A percentile compares a stretch with the other conserved stretches of the same genome.
Conservation (phyloP, 2,888 invertebrate species). For the Celastrina argiolus region DNA sequence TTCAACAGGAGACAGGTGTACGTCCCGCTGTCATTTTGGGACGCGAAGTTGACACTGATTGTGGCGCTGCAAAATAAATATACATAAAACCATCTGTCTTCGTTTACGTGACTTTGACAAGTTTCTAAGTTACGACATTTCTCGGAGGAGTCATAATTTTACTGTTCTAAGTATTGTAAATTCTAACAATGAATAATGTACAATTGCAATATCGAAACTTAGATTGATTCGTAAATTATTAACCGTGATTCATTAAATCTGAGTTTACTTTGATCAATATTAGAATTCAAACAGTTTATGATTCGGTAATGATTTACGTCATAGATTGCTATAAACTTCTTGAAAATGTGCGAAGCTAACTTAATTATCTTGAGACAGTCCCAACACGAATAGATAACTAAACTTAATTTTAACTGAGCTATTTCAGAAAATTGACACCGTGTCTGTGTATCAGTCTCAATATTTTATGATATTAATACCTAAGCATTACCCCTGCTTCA, state of each 20-base stretch:
- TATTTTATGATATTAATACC: too few species aligned
- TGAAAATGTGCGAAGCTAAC: too few species aligned
- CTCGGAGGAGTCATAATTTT: neutral
- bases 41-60: conserved; percentile 75
- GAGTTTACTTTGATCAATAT: too few species aligned
- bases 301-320: too few species aligned
- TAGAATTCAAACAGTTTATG: too few species aligned
- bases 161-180: neutral
- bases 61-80: conserved; percentile 57
- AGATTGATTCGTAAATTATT: neutral
- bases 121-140: conserved; percentile 6
- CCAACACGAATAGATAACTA: too few species aligned
- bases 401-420: too few species aligned
- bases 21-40: conserved; percentile 81
- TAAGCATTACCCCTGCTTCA: too few species aligned
- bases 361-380: too few species aligned
- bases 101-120: conserved; percentile 13
- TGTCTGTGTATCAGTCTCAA: too few species aligned
- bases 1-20: conserved; percentile 81
- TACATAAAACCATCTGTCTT: conserved; percentile 17
- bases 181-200: conserved; percentile 1
- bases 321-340: too few species aligned
- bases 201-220: neutral
- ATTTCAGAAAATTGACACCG: too few species aligned
- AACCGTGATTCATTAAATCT: neutral